Evolutionary conservation across 2,113 vertebrate species (phyloP).

Genomic region (Cynopterus brachyotis): DNA sequence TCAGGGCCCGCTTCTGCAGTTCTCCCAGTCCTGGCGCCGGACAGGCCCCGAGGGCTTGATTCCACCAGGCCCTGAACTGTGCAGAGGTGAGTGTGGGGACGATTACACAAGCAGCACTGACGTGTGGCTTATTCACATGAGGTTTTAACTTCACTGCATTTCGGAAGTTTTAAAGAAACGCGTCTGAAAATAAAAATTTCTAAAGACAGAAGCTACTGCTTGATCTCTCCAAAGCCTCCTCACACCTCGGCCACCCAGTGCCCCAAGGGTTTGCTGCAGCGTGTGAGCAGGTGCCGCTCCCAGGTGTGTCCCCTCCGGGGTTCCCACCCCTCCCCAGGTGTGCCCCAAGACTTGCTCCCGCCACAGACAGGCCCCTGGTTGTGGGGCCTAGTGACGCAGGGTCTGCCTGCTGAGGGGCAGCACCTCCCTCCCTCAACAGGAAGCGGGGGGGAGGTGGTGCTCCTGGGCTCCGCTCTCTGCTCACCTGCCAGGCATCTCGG

Average conservation of each 20-base stretch:
- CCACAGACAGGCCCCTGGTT: background rate
- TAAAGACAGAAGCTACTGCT: background rate
- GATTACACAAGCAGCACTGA: background rate
- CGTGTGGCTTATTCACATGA: background rate
- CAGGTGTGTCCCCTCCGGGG: background rate
- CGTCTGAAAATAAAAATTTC: background rate
- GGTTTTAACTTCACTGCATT: background rate
- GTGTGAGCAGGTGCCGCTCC: no score
- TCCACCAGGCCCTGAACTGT: background rate
- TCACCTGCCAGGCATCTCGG: background rate
- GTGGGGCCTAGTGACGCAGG: background rate
- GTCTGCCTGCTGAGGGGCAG: no score
- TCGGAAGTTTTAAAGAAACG: background rate
- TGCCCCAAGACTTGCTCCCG: background rate
- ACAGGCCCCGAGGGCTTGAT: background rate
- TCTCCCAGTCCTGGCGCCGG: no score
- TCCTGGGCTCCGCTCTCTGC: background rate
- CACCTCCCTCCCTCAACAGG: background rate
- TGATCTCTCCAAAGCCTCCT: background rate
- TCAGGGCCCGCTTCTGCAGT: background rate
- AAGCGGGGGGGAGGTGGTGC: background rate
- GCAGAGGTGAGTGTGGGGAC: background rate
- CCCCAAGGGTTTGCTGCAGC: background rate
- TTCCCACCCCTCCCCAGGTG: accelerated
- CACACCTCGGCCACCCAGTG: no score